Base-by-base conservation (phyloP, 1,140 invertebrate genomes). In the Eriocheir sinensis region DNA sequence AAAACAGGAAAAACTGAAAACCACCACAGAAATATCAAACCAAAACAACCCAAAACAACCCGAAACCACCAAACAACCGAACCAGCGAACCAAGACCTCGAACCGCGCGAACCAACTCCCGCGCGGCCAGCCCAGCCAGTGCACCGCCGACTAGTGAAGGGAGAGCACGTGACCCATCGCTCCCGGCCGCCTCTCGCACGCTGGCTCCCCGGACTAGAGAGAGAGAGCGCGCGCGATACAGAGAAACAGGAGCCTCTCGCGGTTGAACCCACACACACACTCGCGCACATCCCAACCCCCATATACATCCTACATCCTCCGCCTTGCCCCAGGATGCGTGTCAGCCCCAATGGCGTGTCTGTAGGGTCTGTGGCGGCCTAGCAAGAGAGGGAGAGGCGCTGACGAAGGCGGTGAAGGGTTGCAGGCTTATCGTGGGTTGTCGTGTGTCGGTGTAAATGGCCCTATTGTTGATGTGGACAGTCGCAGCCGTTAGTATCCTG, bases 361-460 rank as follows among this genome's bases (percentile, higher is more conserved):
- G 17, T 72, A n/a, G 21, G 27, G 60, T 72, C 21, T n/a, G 60
- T n/a, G 21, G 60, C 27, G 60, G 60, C 21, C 60, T 72, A n/a
- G 60, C n/a, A n/a, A n/a, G 27, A 8, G n/a, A 72, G 21, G 27
- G 60, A n/a, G 60, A 21, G 60, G 60, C 60, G 60, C 21, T 72
- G 60, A n/a, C n/a, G n/a, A n/a, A n/a, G 60, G 60, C 12, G n/a
- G 60, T n/a, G 21, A 53, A 9, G 48, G 6, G 21, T 21, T n/a
- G n/a, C 27, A 72, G 60, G 60, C 60, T 72, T n/a, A n/a, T n/a
- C n/a, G n/a, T n/a, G n/a, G n/a, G n/a, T n/a, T n/a, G n/a, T n/a
- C n/a, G n/a, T n/a, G n/a, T n/a, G n/a, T n/a, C n/a, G n/a, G n/a
- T 72, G 60, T 72, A 72, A 72, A 72, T 72, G 60, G 60, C 60